Evolutionary conservation across 2,797 vertebrate species (phyloP).

Genomic region (Myioborus melanocephalus): DNA sequence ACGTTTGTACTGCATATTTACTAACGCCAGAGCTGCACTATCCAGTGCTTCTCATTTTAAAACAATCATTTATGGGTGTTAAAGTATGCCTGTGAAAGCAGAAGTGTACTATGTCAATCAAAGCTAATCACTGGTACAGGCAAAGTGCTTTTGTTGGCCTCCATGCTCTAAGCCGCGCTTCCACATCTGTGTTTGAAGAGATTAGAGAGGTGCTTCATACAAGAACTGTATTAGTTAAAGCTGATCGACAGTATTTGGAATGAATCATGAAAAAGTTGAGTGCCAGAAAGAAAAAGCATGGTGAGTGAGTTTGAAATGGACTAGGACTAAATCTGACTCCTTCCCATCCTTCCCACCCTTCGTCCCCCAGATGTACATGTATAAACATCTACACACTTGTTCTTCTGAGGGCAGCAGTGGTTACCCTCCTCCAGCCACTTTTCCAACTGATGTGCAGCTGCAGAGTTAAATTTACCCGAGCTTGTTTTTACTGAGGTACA

Average conservation of each 20-base stretch:
- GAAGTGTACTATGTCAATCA: constrained; percentile 80
- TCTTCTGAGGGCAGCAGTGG: constrained; percentile 7
- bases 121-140: constrained; percentile 82
- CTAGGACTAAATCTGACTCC: constrained; percentile 1
- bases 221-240: constrained; percentile 82
- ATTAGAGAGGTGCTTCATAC: constrained; percentile 82
- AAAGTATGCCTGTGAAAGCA: constrained; percentile 75
- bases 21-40: constrained; percentile 53
- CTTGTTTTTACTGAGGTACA: constrained; percentile 19
- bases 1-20: constrained; percentile 49
- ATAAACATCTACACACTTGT: neutral
- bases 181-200: constrained; percentile 84
- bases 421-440: neutral
- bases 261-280: constrained; percentile 76
- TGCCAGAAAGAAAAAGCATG: constrained; percentile 69
- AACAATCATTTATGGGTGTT: constrained; percentile 76
- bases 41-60: constrained; percentile 71
- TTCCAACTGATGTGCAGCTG: neutral
- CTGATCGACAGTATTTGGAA: constrained; percentile 80
- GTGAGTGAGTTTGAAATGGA: constrained; percentile 48
- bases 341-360: neutral
- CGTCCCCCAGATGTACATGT: fast-evolving
- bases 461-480: neutral
- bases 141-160: constrained; percentile 80
- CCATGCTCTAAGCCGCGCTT: constrained; percentile 78